Base-by-base conservation (phyloP, 2,797 vertebrate species). In the Takifugu ocellatus region DNA sequence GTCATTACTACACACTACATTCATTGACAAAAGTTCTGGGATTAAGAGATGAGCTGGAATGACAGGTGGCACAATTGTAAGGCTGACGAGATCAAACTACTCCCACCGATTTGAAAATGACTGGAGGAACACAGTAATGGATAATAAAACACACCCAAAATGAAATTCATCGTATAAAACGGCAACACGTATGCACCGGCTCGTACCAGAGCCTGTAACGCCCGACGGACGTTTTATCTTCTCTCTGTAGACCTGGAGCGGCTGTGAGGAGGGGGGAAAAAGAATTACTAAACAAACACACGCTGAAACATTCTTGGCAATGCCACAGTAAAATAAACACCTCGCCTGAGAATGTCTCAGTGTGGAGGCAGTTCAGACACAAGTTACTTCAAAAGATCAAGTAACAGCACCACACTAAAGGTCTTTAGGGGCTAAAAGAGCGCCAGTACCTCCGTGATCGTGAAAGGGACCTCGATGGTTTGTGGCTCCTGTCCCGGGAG, bases 241-340 rank as follows among this genome's bases (percentile, higher is more conserved):
- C 96, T 93, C 78, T 98, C 96, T 54, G 94, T 95, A 61, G 97
- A 98, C 90, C 96, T 95, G 89, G 97, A 98, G 66, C 95, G 96
- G 86, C 97, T 98, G 63, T 9, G 31, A 24, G 2, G 5, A 52
- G 27, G 54, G 57, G 33, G 27, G 24, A 1, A 33, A 25, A 44
- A 25, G 2, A 64, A 43, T 16, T 26, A 52, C 6, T 1, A 14
- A 15, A 3, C 11, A 33, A 45, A 17, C 17, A 9, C 0, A 2
- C 2, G 27, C 3, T 25, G 7, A 10, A 27, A 50, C 54, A 24
- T 33, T 49, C 5, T 43, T 11, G 47, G 26, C 14, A 55, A 6
- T 9, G 31, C 31, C 8, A 33, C 21, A 49, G 2, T 5, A 21
- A 43, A 58, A 0, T 29, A 2, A 25, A 57, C 12, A 11, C 33